Base-by-base conservation (phyloP, 1,140 invertebrate genomes). In the Trissolcus basalis region DNA sequence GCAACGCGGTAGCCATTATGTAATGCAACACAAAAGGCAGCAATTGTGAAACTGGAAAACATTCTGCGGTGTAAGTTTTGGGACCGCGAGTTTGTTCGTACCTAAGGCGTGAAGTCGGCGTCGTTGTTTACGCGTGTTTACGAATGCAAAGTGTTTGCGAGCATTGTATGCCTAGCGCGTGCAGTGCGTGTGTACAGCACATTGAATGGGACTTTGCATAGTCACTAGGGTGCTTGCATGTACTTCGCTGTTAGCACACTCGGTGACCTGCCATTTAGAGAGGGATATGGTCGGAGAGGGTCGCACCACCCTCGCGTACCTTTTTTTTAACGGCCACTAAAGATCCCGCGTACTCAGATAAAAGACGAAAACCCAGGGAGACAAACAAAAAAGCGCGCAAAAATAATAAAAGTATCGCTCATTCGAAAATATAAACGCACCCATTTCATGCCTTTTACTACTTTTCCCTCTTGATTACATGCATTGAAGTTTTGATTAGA, bases 101-200 rank as follows among this genome's bases (percentile, higher is more conserved):
- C 60, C 55, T 77, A 56, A 87, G 84, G 86, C 85, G 86, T 83
- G 85, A 87, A 87, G 85, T 83, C 82, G 61, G 73, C 64, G 81
- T 79, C 80, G 81, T 82, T 86, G 85, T 87, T 87, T 86, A 86
- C 85, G 81, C 83, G 79, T 86, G 85, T 87, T 87, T 87, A 86
- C 84, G 82, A 87, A 87, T 87, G 86, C 85, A 87, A 86, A 87
- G 85, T 87, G 86, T 87, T 87, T 87, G 84, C 85, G 67, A 83
- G 85, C 81, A 86, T 87, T 87, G 84, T 87, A 79, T 86, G 79
- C 79, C 70, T 79, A 80, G 64, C 78, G 79, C 77, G 80, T 81
- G 76, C 81, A 81, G 77, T 79, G 79, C 82, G 83, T 83, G 82
- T 82, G 79, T 77, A 79, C 73, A 78, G 56, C 70, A 78, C 78